Percentiles rank a stretch among this genome's conserved stretches.
Evolutionary conservation across 2,797 vertebrate species (phyloP).

Genomic region (Acanthiza pusilla): DNA sequence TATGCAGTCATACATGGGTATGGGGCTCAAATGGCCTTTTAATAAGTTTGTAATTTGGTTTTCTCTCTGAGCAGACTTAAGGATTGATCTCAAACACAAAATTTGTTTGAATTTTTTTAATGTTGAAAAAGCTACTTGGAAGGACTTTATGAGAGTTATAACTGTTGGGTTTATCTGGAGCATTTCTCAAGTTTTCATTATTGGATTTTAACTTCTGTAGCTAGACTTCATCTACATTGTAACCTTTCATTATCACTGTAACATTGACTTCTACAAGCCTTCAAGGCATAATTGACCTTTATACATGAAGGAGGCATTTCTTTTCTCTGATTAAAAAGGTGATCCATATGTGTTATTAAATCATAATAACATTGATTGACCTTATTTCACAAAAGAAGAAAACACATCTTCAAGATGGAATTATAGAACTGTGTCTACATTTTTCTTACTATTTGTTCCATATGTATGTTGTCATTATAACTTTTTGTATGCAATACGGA

Average conservation of each 20-base stretch:
- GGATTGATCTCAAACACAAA: constrained; percentile 15
- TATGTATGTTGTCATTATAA: neutral
- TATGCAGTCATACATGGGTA: neutral
- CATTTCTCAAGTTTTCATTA: constrained; percentile 47
- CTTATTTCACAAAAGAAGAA: neutral
- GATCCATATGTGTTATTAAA: constrained; percentile 23
- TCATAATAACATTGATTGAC: neutral
- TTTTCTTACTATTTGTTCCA: neutral
- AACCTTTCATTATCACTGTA: constrained; percentile 60
- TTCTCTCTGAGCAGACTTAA: constrained; percentile 19
- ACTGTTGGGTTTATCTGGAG: constrained; percentile 43
- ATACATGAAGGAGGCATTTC: constrained; percentile 34
- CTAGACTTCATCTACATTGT: constrained; percentile 37
- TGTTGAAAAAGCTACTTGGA: constrained; percentile 34
- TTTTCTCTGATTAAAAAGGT: constrained; percentile 29
- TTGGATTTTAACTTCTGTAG: constrained; percentile 42
- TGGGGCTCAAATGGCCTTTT: constrained; percentile 21
- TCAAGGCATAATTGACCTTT: constrained; percentile 48
- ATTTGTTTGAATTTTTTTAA: constrained; percentile 23
- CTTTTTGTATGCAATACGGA: neutral
- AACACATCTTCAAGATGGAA: neutral
- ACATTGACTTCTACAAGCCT: constrained; percentile 50
- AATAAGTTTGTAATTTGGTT: constrained; percentile 36
- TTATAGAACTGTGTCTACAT: neutral
- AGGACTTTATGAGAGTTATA: constrained; percentile 24